Base-by-base conservation (phyloP, 2,888 invertebrate genomes). In the Drosophila neoperkinsi region DNA sequence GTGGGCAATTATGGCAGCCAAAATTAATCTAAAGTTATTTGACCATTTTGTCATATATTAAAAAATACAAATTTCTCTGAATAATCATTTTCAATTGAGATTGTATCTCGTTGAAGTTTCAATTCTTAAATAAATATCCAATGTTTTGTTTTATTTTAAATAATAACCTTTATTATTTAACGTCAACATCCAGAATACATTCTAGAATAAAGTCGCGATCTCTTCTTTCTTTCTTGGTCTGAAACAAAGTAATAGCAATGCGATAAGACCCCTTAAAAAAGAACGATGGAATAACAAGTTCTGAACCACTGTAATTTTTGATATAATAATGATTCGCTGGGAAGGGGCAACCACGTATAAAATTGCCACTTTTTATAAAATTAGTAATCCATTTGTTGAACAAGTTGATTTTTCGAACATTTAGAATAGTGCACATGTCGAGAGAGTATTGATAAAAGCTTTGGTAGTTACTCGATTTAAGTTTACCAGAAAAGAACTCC, bases 341-440 rank as follows among this genome's bases (percentile, higher is more conserved):
- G 2, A 83, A 68, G 0, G 91, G 90, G 56, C 91, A 91, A 4
- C 60, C 59, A 1, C 53, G 46, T 9, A 74, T 62, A 21, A 90
- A 75, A 53, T 91, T 89, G 0, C 90, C 81, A 46, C 81, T 55
- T 21, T 76, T 77, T 21, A 60, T 65, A 2, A 91, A 64, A 21
- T 73, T 82, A 0, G 65, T 63, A 0, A 81, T 55, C 81, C 87
- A 88, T 1, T 52, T 58, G 10, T 72, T 74, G 18, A 84, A 66
- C 28, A 90, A 66, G 41, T 63, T 84, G 28, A 7, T 31, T 10
- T 60, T 64, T 0, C 28, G 18, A 30, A 31, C n/a, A 2, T 16
- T 63, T 2, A 74, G 16, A 52, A 53, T 13, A n/a, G 13, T 30
- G 38, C 74, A 74, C 18, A 74, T 31, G n/a, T 74, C 31, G 3